A percentile compares a stretch with the other conserved stretches of the same genome.
phyloP scores from a whole-genome alignment of 2,888 invertebrate species.

The Leptogaster cylindrica region DNA sequence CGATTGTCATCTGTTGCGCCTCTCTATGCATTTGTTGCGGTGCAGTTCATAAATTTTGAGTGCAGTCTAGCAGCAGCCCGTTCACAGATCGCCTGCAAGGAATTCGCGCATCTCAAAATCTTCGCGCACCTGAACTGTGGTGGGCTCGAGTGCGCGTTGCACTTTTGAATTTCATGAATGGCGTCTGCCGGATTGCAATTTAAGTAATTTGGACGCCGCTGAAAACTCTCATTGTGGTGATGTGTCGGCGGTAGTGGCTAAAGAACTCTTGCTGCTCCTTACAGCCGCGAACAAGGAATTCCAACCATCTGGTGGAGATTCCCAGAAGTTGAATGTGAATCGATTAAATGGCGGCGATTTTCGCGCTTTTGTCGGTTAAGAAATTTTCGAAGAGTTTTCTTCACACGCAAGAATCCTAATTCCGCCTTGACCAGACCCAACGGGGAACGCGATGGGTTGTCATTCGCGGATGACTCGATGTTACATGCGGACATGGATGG shows the following conservation, averaged over 20 bases:
- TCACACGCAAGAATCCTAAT: too few species aligned
- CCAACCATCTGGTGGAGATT: conserved; percentile 1
- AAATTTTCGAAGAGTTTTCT: too few species aligned
- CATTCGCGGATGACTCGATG: conserved; percentile 18
- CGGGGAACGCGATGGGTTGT: neutral
- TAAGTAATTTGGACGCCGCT: conserved; percentile 28
- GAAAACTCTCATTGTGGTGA: conserved; percentile 6
- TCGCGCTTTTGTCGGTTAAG: conserved; percentile 5
- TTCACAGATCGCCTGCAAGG: conserved; percentile 11
- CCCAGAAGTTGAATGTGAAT: conserved; percentile 26
- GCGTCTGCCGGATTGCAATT: conserved; percentile 1
- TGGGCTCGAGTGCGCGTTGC: conserved; percentile 4
- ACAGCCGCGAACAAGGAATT: conserved; percentile 29
- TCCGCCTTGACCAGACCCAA: neutral
- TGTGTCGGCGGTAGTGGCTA: conserved; percentile 15
- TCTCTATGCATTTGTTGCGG: neutral
- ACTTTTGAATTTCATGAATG: conserved; percentile 36
- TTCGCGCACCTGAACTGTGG: conserved; percentile 5
- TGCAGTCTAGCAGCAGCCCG: neutral
- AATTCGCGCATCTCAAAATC: neutral
- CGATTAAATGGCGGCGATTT: neutral
- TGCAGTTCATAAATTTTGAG: conserved; percentile 35
- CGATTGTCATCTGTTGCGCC: conserved; percentile 28
- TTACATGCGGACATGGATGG: too few species aligned
- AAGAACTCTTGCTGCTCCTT: conserved; percentile 6